Conservation (phyloP, 2,113 vertebrate genomes). For the Pungitius pungitius region DNA sequence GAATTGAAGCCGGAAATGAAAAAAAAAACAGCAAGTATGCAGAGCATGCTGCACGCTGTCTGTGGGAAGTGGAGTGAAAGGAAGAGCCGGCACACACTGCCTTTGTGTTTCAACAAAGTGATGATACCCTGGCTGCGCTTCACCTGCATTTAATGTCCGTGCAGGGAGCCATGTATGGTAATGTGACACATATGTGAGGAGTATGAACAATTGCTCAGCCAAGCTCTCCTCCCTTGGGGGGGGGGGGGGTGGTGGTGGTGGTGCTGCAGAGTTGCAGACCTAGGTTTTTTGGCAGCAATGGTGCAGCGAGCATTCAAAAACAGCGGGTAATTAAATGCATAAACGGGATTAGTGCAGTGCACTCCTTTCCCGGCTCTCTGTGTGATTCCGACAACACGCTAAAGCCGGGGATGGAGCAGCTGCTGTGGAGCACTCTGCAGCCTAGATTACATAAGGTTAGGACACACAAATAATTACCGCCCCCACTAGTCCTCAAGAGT, state of each 20-base stretch:
- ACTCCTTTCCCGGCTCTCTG: conserved; percentile 47
- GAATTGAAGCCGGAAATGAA: conserved; percentile 62
- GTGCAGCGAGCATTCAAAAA: conserved; percentile 47
- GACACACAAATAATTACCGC: conserved; percentile 47
- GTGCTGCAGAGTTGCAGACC: conserved; percentile 33
- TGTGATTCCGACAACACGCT: conserved; percentile 54
- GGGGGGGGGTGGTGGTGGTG: not conserved
- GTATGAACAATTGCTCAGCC: conserved; percentile 67
- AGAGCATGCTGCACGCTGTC: conserved; percentile 51
- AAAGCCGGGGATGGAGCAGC: conserved; percentile 54
- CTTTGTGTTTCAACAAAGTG: conserved; percentile 71
- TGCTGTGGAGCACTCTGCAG: conserved; percentile 39
- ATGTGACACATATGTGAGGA: conserved; percentile 60
- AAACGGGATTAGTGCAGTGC: conserved; percentile 58
- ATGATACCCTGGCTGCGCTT: conserved; percentile 63
- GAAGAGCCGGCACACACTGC: conserved; percentile 24
- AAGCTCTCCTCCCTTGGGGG: conserved; percentile 60
- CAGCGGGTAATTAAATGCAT: conserved; percentile 69
- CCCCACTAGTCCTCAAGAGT: not conserved
- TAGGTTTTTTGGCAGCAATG: conserved; percentile 41
- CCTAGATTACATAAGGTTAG: conserved; percentile 63
- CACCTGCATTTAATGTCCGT: conserved; percentile 71
- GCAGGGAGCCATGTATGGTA: conserved; percentile 74
- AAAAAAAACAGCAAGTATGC: conserved; percentile 60
- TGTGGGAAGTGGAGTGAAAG: conserved; percentile 46